Evolutionary conservation across 2,888 invertebrate species (phyloP), one percentile per base, ranked within the genome.

Genomic region (Meloe dianella): DNA sequence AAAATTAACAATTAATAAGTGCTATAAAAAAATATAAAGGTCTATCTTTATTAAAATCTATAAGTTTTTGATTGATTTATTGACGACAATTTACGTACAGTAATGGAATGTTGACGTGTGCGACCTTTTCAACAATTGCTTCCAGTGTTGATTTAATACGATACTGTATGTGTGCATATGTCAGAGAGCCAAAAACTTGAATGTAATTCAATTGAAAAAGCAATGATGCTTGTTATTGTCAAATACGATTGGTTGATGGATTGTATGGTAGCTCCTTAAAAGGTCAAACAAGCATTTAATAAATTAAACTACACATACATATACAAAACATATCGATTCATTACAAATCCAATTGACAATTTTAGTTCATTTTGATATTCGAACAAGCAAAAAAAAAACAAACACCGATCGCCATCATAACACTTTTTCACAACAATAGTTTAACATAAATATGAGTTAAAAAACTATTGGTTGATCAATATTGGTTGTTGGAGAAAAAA

Each of bases 11-110:
- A n/a, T n/a, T n/a, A n/a, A n/a, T n/a, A n/a, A n/a, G n/a, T n/a
- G n/a, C n/a, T n/a, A n/a, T n/a, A n/a, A n/a, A n/a, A n/a, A n/a
- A n/a, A n/a, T 20, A 27, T 27, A 2, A 27, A 27, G 27, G 4
- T 4, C 27, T 4, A 59, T 51, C 66, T 69, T 27, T 69, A 72
- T 74, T 75, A 70, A 73, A 63, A 58, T 62, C 61, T 65, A 38
- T 65, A 63, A n/a, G 35, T 59, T 24, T 63, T 68, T 74, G 72
- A 75, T 74, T 74, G 75, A 75, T 75, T 74, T 75, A 75, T 74
- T 65, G 70, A 54, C 69, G 68, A 71, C 71, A 71, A 72, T 74
- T 71, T 71, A 73, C 67, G 66, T 61, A 68, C 65, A 64, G 57
- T 64, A 70, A 72, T 67, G 66, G 69, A 69, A 72, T 70, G 70